Conservation (phyloP, 2,797 vertebrate species). For the Gallinago nigripennis region DNA sequence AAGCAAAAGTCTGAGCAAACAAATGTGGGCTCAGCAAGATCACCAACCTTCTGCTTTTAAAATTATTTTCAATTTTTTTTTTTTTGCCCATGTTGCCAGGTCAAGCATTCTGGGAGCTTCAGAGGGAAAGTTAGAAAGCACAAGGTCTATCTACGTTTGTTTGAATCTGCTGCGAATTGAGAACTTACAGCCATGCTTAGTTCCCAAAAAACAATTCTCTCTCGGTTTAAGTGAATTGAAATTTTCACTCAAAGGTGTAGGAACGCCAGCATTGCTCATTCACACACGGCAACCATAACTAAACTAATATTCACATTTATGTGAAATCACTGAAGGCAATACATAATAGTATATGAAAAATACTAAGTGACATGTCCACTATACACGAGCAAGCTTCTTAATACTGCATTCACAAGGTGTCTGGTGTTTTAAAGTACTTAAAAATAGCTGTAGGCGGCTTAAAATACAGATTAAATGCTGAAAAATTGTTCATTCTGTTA, state of each 20-base stretch:
- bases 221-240: neutral
- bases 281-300: neutral
- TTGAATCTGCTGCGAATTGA: neutral
- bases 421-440: neutral
- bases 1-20: neutral
- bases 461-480: neutral
- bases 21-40: neutral
- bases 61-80: neutral
- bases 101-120: neutral
- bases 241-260: neutral
- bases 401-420: neutral
- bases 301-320: neutral
- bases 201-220: neutral
- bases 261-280: neutral
- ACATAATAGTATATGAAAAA: neutral
- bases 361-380: neutral
- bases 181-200: neutral
- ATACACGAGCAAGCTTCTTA: neutral
- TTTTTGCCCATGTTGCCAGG: rapidly evolving
- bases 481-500: neutral
- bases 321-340: neutral
- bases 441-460: neutral
- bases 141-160: neutral
- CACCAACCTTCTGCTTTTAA: neutral
- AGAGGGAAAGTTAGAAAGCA: neutral